These are phyloP conservation scores for Ifrita kowaldi DNA, from an alignment of 2,113 vertebrate species.

Conservation along the genomic window DNA sequence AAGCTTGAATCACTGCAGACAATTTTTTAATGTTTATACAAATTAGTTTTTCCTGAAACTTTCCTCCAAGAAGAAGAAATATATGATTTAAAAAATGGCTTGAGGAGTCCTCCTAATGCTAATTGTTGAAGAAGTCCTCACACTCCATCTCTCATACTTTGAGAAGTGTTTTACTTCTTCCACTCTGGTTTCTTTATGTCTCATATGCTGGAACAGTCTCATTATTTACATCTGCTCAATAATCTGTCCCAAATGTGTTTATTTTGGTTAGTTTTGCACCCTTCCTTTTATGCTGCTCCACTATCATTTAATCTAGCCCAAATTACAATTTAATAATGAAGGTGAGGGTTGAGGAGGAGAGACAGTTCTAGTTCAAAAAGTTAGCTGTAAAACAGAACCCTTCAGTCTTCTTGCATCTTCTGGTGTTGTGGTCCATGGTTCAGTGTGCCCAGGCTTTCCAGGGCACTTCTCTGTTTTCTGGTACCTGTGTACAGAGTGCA, in stretches of 20 bases:
- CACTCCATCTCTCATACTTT: not conserved
- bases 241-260: constrained; percentile 1
- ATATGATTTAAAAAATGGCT: not conserved
- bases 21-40: not conserved
- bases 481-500: not conserved
- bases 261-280: constrained; percentile 25
- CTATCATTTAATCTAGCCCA: constrained; percentile 38
- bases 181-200: not conserved
- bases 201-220: not conserved
- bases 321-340: constrained; percentile 25
- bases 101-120: not conserved
- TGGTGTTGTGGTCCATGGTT: not conserved
- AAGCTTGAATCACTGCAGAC: not conserved
- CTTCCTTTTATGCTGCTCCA: not conserved
- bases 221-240: not conserved
- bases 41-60: not conserved
- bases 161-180: not conserved
- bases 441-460: not conserved
- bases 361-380: not conserved
- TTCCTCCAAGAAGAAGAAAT: not conserved
- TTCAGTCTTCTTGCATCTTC: not conserved
- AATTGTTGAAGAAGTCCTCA: not conserved
- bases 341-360: not conserved
- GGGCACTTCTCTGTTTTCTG: not conserved
- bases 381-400: not conserved